These are phyloP conservation scores for Calliphora vomitoria DNA, from an alignment of 2,888 invertebrate genomes.

Conservation along the genomic window DNA sequence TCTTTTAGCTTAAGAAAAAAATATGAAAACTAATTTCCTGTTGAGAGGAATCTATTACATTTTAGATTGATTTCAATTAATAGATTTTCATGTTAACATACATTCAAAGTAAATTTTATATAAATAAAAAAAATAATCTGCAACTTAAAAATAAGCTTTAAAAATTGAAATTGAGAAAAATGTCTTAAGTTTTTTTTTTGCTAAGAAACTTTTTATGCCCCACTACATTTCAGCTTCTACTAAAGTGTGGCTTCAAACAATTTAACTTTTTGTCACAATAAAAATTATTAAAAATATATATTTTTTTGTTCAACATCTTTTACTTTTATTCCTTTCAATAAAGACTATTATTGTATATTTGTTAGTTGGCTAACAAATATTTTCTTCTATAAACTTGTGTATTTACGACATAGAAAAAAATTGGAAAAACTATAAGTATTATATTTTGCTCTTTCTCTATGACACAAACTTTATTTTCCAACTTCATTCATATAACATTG, in stretches of 20 bases:
- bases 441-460: not conserved
- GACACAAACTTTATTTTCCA: conserved; percentile 31
- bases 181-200: too few relatives aligned
- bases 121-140: too few relatives aligned
- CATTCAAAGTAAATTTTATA: too few relatives aligned
- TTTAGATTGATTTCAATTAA: too few relatives aligned
- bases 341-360: conserved; percentile 11
- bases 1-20: not conserved
- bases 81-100: too few relatives aligned
- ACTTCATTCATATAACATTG: conserved; percentile 30
- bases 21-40: too few relatives aligned
- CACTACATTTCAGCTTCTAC: not conserved
- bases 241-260: not conserved
- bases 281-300: conserved; percentile 1
- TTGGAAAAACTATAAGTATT: not conserved
- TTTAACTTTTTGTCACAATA: not conserved
- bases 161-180: too few relatives aligned
- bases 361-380: conserved; percentile 35
- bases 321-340: conserved; percentile 20
- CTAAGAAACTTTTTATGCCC: not conserved
- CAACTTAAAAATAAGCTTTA: too few relatives aligned
- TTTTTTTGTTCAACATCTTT: not conserved
- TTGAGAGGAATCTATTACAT: too few relatives aligned
- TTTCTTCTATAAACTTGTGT: conserved; percentile 34
- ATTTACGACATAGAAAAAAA: not conserved